Percentiles rank a stretch among this genome's conserved stretches.
Conservation (phyloP, 2,888 invertebrate genomes). For the Bombyx huttoni region DNA sequence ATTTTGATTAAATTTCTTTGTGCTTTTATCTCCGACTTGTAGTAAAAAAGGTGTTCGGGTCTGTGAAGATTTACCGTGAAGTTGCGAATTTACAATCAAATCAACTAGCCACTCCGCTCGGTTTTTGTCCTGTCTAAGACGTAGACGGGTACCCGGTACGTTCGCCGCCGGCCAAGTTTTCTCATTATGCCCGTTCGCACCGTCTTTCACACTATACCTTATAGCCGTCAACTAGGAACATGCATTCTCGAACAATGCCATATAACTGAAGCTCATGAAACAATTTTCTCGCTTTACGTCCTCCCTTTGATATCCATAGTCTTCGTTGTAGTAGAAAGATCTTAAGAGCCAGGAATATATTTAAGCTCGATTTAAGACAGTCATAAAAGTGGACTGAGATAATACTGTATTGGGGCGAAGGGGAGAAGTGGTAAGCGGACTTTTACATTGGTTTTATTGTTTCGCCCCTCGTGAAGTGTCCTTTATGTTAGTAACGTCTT, state of each 20-base stretch:
- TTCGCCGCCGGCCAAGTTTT: constrained; percentile 54
- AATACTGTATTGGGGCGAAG: constrained; percentile 32
- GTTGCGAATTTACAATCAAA: constrained; percentile 26
- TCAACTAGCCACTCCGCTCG: constrained; percentile 25
- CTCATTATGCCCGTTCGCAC: constrained; percentile 59
- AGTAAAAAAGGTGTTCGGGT: neutral
- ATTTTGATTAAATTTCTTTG: constrained; percentile 5
- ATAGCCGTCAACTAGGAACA: constrained; percentile 35
- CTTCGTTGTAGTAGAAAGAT: neutral
- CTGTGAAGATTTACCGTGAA: constrained; percentile 6
- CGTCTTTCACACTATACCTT: constrained; percentile 41
- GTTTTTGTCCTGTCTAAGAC: constrained; percentile 19
- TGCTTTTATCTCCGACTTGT: neutral
- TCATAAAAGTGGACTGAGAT: constrained; percentile 49
- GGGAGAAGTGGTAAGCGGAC: constrained; percentile 53
- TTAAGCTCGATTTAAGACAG: constrained; percentile 33
- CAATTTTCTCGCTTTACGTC: constrained; percentile 14
- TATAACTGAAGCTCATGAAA: constrained; percentile 15
- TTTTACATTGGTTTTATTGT: constrained; percentile 68
- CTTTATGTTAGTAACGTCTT: constrained; percentile 28
- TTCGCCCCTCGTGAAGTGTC: constrained; percentile 52
- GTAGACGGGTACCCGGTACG: constrained; percentile 19
- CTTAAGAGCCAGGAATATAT: neutral
- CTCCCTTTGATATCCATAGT: constrained; percentile 18
- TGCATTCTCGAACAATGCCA: constrained; percentile 24